Conservation (phyloP, 2,797 vertebrate genomes). For the Benthosema pterotum region DNA sequence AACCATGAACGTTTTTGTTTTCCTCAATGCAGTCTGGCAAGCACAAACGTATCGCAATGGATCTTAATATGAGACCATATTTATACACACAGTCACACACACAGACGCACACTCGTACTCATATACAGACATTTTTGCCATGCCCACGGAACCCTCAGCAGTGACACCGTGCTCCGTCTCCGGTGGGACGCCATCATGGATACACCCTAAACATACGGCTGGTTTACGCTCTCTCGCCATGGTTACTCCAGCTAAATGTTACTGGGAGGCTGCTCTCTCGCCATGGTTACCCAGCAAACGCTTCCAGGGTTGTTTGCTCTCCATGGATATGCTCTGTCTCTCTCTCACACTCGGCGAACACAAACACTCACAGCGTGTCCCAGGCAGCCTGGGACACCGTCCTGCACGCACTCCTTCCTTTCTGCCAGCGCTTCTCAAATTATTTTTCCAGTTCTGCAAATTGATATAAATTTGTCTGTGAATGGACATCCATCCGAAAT, state of each 20-base stretch:
- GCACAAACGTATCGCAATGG: too few relatives aligned
- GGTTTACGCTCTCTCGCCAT: constrained; percentile 65
- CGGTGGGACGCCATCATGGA: constrained; percentile 45
- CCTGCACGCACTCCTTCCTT: too few relatives aligned
- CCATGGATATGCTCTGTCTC: constrained; percentile 43
- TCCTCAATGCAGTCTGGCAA: too few relatives aligned
- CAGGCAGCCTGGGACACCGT: background rate
- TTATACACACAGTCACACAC: constrained; percentile 12
- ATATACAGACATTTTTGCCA: constrained; percentile 12
- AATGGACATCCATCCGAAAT: too few relatives aligned
- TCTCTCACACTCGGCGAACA: constrained; percentile 27
- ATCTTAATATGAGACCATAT: constrained; percentile 6
- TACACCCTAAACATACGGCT: constrained; percentile 59
- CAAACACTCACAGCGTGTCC: constrained; percentile 32
- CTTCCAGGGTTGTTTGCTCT: constrained; percentile 60
- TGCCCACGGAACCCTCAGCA: constrained; percentile 50
- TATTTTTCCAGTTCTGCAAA: too few relatives aligned
- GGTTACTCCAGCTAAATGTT: constrained; percentile 74
- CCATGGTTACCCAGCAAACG: constrained; percentile 73
- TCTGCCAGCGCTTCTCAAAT: too few relatives aligned
- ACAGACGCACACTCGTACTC: background rate
- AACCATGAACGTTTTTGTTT: too few relatives aligned
- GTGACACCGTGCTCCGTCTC: constrained; percentile 43
- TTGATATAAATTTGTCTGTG: too few relatives aligned
- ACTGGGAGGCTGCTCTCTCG: constrained; percentile 56